Base-by-base conservation (phyloP, 2,797 vertebrate species). In the Knipowitschia caucasica region DNA sequence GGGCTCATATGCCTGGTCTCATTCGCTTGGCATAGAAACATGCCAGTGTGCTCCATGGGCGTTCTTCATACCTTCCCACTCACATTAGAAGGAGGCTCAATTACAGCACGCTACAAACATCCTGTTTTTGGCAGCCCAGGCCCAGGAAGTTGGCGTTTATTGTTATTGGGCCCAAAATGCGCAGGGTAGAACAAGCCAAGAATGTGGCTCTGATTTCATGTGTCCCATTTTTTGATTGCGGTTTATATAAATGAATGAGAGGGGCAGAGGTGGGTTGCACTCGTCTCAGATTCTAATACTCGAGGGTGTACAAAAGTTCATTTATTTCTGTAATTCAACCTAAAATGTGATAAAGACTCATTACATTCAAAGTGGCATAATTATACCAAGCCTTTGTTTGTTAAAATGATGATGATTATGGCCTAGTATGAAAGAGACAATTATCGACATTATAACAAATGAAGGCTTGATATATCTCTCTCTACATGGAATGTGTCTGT, bases 81-180 rank as follows among this genome's bases (percentile, higher is more conserved):
- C 84, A 87, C 83, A 86, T 83, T 86, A 86, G 77, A 82, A 81
- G 86, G 84, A 90, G 77, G 81, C 76, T 89, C 82, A 87, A 89
- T 89, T 91, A 88, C 86, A 77, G 73, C 83, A 88, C 64, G 62
- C 80, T 81, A 81, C 75, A 91, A 91, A 89, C 89, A 91, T 90
- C 87, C 87, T 84, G 85, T 84, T 84, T 86, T 83, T 86, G 87
- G 87, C 85, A 86, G 61, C 49, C n/a, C 54, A 50, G 66, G 67
- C 73, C 69, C 75, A 83, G 78, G 78, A 88, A 85, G 84, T 83
- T 73, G 78, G 74, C 84, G 85, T 89, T 90, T 91, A 90, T 89
- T 89, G 83, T 88, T 86, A 84, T 79, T 86, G 83, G 85, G 83
- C 70, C 61, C 26, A 71, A 70, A 83, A 82, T 76, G 69, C 69